These are phyloP conservation scores for Oscheius sp. DNA, from an alignment of 2,888 invertebrate genomes.

Conservation along the genomic window DNA sequence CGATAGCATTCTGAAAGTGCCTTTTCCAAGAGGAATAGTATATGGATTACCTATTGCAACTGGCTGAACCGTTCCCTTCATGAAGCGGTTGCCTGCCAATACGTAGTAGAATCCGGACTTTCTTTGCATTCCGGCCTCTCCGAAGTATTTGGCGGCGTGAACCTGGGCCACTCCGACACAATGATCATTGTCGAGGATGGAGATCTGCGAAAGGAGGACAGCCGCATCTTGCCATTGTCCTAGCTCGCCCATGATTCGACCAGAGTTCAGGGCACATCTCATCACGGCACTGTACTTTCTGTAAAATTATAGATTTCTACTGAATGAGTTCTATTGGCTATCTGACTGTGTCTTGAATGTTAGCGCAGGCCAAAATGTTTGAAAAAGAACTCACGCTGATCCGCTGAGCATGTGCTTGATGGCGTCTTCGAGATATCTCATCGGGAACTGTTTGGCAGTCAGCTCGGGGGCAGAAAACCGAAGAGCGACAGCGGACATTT, in stretches of 20 bases:
- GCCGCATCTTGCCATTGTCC: slow-evolving; percentile 32
- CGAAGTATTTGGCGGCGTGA: slow-evolving; percentile 27
- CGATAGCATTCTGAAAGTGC: slow-evolving; percentile 47
- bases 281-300: slow-evolving; percentile 25
- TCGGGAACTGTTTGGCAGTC: slow-evolving; percentile 78
- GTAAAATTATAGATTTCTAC: neutral
- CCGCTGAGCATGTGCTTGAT: slow-evolving; percentile 73
- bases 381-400: neutral
- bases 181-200: slow-evolving; percentile 30
- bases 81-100: slow-evolving; percentile 34
- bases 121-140: slow-evolving; percentile 14
- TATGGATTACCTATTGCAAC: slow-evolving; percentile 17
- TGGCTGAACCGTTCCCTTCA: slow-evolving; percentile 18
- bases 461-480: slow-evolving; percentile 78
- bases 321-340: neutral
- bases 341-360: too few relatives aligned
- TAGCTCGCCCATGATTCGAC: slow-evolving; percentile 25
- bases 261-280: slow-evolving; percentile 33
- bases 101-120: slow-evolving; percentile 36
- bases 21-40: neutral
- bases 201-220: slow-evolving; percentile 16
- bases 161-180: slow-evolving; percentile 37
- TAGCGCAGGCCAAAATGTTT: neutral
- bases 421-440: slow-evolving; percentile 90
- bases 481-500: slow-evolving; percentile 66